Evolutionary conservation across 2,888 invertebrate genomes (phyloP).

Genomic region (Caenorhabditis panamensis): DNA sequence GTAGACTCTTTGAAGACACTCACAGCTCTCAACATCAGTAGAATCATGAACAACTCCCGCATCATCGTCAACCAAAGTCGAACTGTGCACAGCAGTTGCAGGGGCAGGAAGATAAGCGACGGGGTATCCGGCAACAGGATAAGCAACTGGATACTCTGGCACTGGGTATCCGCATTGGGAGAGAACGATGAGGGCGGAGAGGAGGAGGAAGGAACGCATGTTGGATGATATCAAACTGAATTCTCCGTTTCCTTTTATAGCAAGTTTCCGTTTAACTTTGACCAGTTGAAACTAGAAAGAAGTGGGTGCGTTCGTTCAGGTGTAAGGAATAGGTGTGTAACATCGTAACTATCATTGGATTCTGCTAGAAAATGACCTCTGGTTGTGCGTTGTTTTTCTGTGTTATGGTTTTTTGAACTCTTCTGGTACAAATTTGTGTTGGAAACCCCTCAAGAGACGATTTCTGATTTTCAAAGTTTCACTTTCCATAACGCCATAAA

Average conservation of each 20-base stretch:
- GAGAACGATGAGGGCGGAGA: slow-evolving; percentile 21
- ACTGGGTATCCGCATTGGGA: slow-evolving; percentile 27
- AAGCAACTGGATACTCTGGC: slow-evolving; percentile 6
- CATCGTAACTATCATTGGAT: too few relatives aligned
- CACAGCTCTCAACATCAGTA: background rate
- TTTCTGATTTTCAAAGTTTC: too few relatives aligned
- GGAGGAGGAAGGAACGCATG: slow-evolving; percentile 24
- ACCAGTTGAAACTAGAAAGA: slow-evolving; percentile 7
- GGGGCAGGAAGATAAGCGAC: background rate
- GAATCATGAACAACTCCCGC: background rate
- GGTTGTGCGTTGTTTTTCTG: too few relatives aligned
- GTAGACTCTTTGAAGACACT: background rate
- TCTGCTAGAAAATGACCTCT: too few relatives aligned
- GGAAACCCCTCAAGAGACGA: too few relatives aligned
- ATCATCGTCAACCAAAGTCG: background rate
- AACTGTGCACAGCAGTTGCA: background rate
- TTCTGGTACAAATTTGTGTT: too few relatives aligned
- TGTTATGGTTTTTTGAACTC: too few relatives aligned
- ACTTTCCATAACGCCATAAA: too few relatives aligned
- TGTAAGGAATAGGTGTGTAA: background rate
- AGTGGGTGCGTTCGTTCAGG: background rate
- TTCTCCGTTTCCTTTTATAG: too few relatives aligned
- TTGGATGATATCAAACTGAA: background rate
- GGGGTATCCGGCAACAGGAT: background rate
- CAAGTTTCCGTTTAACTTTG: background rate